Evolutionary conservation across 2,113 vertebrate species (phyloP), one percentile per base, ranked within the genome.

Genomic region (Austrofundulus limnaeus): DNA sequence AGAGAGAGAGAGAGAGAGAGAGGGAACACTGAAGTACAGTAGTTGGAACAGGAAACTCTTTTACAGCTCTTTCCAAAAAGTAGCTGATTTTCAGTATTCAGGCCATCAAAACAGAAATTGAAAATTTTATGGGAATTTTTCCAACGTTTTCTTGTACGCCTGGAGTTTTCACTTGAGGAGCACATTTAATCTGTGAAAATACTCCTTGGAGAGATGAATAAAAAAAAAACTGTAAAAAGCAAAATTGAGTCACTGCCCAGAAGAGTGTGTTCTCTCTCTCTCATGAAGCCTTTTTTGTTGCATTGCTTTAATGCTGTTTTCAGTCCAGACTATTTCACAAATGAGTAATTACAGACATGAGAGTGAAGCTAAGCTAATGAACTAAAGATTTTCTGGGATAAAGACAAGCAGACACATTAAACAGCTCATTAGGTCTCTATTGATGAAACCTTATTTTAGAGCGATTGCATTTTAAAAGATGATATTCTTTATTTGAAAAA

Each of bases 361-460:
- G 10, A 21, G 39, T 15, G 15, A 34, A n/a, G n/a, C 15, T 54
- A 54, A 45, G 61, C 14, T 65, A 46, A 45, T 38, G 62, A 65
- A 20, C 41, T 21, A 12, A 43, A 23, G 13, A 43, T 13, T 43
- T 16, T 23, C 39, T 34, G 17, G 23, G 20, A 34, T 64, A 31
- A 53, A 24, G 31, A 61, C 17, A 20, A 16, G 13, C 37, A 38
- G 31, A 56, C 14, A 14, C 19, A 41, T 8, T 24, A n/a, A 23
- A 56, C 53, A 56, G 53, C 20, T 56, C 20, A 20, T 56, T 56
- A 56, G 16, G 20, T 15, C 8, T 21, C 21, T 11, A 38, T 21
- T 56, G 8, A 54, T 20, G 13, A 12, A 31, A 54, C 31, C 7
- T 38, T 7, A 54, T 38, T 37, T 54, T 21, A 5, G 19, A 38